Percentiles rank a stretch among this genome's conserved stretches.
These are phyloP conservation scores for Rallus crepitans DNA, from an alignment of 2,797 vertebrate species.

Conservation along the genomic window DNA sequence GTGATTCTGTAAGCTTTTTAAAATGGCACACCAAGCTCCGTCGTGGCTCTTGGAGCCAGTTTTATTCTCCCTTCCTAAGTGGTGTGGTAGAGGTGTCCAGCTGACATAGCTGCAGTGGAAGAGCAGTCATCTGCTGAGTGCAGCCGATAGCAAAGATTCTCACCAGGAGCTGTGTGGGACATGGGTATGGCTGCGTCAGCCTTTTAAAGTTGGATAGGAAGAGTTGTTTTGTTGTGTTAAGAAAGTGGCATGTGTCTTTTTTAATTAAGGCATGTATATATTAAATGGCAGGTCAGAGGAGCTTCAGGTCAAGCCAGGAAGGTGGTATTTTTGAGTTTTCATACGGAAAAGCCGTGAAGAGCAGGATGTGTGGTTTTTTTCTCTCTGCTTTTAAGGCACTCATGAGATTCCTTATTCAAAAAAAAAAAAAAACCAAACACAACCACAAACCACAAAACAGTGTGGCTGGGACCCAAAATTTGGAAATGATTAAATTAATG, in stretches of 20 bases:
- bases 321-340: background rate
- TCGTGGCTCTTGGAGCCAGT: background rate
- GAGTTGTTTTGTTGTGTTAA: background rate
- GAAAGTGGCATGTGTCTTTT: background rate
- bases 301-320: background rate
- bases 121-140: background rate
- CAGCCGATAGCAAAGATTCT: background rate
- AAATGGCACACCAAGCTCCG: background rate
- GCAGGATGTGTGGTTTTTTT: background rate
- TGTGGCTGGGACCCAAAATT: background rate
- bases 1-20: background rate
- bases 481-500: background rate
- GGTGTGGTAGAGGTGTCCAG: background rate
- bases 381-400: background rate
- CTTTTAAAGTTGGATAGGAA: background rate
- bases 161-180: rapidly evolving
- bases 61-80: background rate
- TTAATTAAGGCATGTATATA: rapidly evolving
- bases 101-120: background rate
- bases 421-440: background rate
- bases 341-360: rapidly evolving
- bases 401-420: background rate
- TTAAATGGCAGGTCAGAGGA: background rate
- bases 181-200: background rate
- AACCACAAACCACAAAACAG: no score